Percentiles rank a stretch among this genome's conserved stretches.
Conservation (phyloP, 2,113 vertebrate genomes). For the Cricetomys ansorgei region DNA sequence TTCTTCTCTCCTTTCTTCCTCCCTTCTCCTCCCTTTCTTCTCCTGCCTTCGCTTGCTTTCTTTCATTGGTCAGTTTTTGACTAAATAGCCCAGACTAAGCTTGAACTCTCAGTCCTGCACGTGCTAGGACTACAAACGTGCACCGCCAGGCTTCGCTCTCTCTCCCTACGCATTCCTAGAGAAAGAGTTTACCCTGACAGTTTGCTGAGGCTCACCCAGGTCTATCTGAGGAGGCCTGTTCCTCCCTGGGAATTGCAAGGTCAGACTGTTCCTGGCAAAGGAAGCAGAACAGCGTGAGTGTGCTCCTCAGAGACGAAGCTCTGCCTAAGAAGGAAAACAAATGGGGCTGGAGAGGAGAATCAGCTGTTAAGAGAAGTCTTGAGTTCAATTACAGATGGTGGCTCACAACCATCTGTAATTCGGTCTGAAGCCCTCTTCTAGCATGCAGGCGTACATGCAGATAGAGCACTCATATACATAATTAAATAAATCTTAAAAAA, state of each 20-base stretch:
- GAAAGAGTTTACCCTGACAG: neutral
- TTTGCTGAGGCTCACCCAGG: neutral
- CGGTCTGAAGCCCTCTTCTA: too few species aligned
- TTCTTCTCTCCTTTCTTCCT: too few species aligned
- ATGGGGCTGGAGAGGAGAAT: too few species aligned
- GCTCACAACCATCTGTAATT: too few species aligned
- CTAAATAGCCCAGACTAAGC: neutral
- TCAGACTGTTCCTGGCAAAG: neutral
- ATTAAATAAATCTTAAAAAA: too few species aligned
- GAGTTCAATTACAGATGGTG: too few species aligned
- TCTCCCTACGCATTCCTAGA: neutral
- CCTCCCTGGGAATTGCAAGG: neutral
- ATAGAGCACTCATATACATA: too few species aligned
- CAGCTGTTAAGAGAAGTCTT: too few species aligned
- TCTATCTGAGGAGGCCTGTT: neutral
- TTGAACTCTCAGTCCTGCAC: neutral
- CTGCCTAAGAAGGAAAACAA: neutral
- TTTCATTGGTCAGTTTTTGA: neutral
- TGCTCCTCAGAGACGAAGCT: neutral
- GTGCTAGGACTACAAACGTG: neutral
- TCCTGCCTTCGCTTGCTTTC: neutral
- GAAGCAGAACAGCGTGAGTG: neutral
- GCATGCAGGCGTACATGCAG: too few species aligned
- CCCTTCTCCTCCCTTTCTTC: rapidly evolving
- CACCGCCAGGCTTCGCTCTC: neutral